Percentiles rank a stretch among this genome's conserved stretches.
These are phyloP conservation scores for Triops cancriformis DNA, from an alignment of 1,140 invertebrate genomes.

Conservation along the genomic window DNA sequence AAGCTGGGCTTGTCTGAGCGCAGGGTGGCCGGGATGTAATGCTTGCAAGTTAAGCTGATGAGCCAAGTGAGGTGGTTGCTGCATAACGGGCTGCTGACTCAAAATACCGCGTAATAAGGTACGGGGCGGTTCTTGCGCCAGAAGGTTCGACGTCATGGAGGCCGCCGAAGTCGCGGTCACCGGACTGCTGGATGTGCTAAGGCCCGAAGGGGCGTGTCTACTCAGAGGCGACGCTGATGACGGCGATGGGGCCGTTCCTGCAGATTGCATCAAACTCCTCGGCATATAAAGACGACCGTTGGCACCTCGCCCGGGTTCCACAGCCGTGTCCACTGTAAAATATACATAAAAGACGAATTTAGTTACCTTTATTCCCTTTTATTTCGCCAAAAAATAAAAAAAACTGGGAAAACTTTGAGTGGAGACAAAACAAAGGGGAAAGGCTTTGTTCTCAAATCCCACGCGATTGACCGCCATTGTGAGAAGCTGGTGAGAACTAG, in stretches of 20 bases:
- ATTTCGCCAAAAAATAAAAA: not conserved
- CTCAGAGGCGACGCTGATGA: slow-evolving; percentile 1
- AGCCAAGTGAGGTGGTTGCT: slow-evolving; percentile 24
- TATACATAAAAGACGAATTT: not conserved
- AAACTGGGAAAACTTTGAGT: not conserved
- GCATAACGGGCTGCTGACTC: slow-evolving; percentile 43
- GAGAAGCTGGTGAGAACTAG: not conserved
- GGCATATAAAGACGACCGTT: slow-evolving; percentile 15
- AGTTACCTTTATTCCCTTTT: not conserved
- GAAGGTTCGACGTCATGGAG: slow-evolving; percentile 32
- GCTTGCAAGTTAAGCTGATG: slow-evolving; percentile 30
- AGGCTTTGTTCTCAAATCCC: not conserved
- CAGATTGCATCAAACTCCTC: slow-evolving; percentile 19
- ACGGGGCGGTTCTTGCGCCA: slow-evolving; percentile 32
- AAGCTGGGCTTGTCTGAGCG: not conserved
- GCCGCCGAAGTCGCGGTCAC: slow-evolving; percentile 9
- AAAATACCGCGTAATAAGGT: slow-evolving; percentile 53
- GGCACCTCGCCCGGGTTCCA: slow-evolving; percentile 17
- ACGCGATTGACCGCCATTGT: not conserved
- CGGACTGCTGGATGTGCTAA: slow-evolving; percentile 25
- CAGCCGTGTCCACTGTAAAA: slow-evolving; percentile 25
- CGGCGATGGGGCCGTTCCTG: not conserved
- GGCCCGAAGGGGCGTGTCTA: slow-evolving; percentile 7
- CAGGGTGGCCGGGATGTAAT: slow-evolving; percentile 19
- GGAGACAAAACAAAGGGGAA: not conserved